Base-by-base conservation (phyloP, 2,888 invertebrate genomes). In the Micropterix aruncella region DNA sequence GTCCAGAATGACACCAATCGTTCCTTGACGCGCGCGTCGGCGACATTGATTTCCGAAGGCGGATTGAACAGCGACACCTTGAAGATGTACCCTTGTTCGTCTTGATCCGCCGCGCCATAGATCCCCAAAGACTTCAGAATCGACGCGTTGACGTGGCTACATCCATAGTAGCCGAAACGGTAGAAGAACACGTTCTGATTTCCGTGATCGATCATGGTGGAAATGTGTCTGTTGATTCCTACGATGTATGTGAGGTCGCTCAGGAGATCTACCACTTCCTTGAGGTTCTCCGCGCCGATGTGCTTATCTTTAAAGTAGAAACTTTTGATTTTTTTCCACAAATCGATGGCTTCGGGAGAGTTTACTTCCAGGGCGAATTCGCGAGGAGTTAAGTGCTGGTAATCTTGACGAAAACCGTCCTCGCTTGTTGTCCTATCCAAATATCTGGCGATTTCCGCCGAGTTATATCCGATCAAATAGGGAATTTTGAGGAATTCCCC, bases 1-100 rank as follows among this genome's bases (percentile, higher is more conserved):
- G 69, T 68, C 67, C 70, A 69, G 2, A 71, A 54, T 27, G 62
- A 53, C 17, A 70, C 47, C 60, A 70, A 61, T 40, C 63, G 54
- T 52, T 70, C 70, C 52, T 68, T 61, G 57, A 61, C 62, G 51
- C 63, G 64, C 3, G 61, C 14, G 55, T 70, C 70, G 48, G 61
- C 56, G 3, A 60, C 50, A 7, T 63, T 61, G 0, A 63, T 61
- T 47, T 60, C 60, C 17, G 61, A 56, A 4, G 27, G 27, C 5
- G 27, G 27, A 27, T 27, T 27, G 27, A 27, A 27, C 12, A 56
- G 49, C 4, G 62, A 61, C 48, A 59, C 63, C 50, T 54, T 65
- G 55, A 70, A 70, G 15, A 70, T 43, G 45, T 70, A 70, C 0
- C 64, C 65, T 17, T 67, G 40, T 2, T 70, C 70, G 44, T 70